Base-by-base conservation (phyloP, 1,140 invertebrate species). In the Glossosoma conforme region DNA sequence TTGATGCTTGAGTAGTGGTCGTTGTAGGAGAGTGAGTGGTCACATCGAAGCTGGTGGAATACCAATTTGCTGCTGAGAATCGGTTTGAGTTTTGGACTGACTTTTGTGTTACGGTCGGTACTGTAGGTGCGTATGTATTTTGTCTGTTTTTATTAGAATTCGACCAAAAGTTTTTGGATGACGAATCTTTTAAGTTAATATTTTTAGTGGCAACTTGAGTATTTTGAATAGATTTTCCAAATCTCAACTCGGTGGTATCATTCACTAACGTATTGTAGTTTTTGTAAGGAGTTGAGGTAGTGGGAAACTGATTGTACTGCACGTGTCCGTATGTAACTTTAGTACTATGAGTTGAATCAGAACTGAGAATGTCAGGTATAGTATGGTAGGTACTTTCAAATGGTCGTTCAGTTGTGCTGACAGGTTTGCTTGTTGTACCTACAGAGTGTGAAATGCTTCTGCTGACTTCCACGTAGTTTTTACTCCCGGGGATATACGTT, bases 1-100 rank as follows among this genome's bases (percentile, higher is more conserved):
- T 67, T 63, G 24, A 59, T 59, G 57, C 61, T 61, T 18, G 44
- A 48, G 50, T 59, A 55, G 24, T 35, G 13, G 47, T 53, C 2
- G 58, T 59, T 9, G 47, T 45, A 21, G 45, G n/a, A n/a, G n/a
- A n/a, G n/a, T n/a, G n/a, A 41, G 33, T 15, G 36, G 43, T 43
- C 40, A 22, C 21, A 32, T 21, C 40, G 14, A n/a, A n/a, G 18
- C 20, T 10, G 15, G 28, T 20, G 18, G 42, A 38, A 14, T 37
- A 52, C 43, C 42, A 47, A 65, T 65, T n/a, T 62, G 54, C 38
- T 14, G 47, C 33, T 15, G 44, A 47, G 13, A 47, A 43, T 37
- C 10, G 2, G 32, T 48, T 61, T 33, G 45, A 17, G 62, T 62
- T 20, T 22, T 51, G 46, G n/a, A 30, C 15, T 51, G n/a, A n/a